A percentile compares a stretch with the other conserved stretches of the same genome.
Evolutionary conservation across 2,888 invertebrate genomes (phyloP).

Genomic region (Tuberolachnus salignus): DNA sequence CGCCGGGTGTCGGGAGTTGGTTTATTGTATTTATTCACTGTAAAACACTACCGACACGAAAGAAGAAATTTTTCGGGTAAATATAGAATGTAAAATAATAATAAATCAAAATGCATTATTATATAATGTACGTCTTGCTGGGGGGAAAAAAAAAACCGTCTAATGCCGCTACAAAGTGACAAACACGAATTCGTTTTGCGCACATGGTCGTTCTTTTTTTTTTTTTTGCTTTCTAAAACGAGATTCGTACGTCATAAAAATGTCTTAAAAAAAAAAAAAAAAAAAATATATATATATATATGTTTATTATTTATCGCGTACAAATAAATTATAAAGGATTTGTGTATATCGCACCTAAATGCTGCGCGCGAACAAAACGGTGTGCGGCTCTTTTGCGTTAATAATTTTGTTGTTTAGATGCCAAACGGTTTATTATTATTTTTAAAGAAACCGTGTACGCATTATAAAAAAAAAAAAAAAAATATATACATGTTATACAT

Average conservation of each 20-base stretch:
- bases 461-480: too few relatives aligned
- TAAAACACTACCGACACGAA: background rate
- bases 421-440: background rate
- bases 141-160: too few relatives aligned
- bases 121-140: too few relatives aligned
- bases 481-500: too few relatives aligned
- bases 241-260: slow-evolving; percentile 14
- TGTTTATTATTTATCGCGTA: slow-evolving; percentile 28
- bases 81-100: slow-evolving; percentile 4
- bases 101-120: slow-evolving; percentile 15
- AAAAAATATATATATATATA: background rate
- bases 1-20: too few relatives aligned
- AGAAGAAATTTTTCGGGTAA: background rate
- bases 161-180: slow-evolving; percentile 28
- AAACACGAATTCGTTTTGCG: slow-evolving; percentile 26
- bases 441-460: too few relatives aligned
- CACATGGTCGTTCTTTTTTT: slow-evolving; percentile 17
- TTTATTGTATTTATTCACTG: background rate
- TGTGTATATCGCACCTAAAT: background rate
- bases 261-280: slow-evolving; percentile 30
- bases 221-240: background rate
- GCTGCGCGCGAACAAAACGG: background rate
- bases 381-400: background rate
- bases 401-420: slow-evolving; percentile 28
- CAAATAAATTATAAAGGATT: slow-evolving; percentile 38